Base-by-base conservation (phyloP, 2,797 vertebrate species). In the Cuculus canorus region DNA sequence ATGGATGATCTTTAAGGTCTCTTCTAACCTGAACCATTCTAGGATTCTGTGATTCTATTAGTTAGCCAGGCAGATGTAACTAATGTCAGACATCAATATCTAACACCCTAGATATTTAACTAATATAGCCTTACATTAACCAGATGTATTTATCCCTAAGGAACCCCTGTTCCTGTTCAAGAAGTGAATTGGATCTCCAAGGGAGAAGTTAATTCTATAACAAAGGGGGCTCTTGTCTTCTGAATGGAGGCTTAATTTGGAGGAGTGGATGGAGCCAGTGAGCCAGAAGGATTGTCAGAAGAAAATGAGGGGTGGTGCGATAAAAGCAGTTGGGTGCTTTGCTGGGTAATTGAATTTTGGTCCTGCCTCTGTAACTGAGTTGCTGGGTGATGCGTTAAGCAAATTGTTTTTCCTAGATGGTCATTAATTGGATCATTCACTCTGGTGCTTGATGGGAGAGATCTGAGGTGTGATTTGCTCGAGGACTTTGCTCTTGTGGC, bases 301-400 rank as follows among this genome's bases (percentile, higher is more conserved):
- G 85, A 69, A 93, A 91, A 87, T 37, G 54, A 68, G 80, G 61
- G 85, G 37, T 83, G 54, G 1, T 64, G 70, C 69, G 65, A 83
- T 88, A 71, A 91, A 87, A 95, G 65, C 65, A 59, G 78, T 89
- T 90, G 80, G 90, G 63, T 72, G 54, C 65, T 94, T 96, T 92
- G 79, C 72, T 90, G 79, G 72, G 3, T 96, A 88, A 92, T 57
- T 92, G 87, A 91, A 68, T 93, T 86, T 33, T 80, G 50, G 45
- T 92, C 71, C 65, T 92, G 57, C 60, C 25, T 89, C 76, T 69
- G 4, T 60, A 72, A 19, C 28, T 22, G 82, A 90, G 72, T 61
- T 92, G 72, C 94, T 91, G 3, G 92, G 91, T 86, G 85, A 91
- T 4, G 47, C 9, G 10, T 92, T 92, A 81, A 92, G 82, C 61